phyloP scores from a whole-genome alignment of 1,140 invertebrate species.

The Aricia agestis region DNA sequence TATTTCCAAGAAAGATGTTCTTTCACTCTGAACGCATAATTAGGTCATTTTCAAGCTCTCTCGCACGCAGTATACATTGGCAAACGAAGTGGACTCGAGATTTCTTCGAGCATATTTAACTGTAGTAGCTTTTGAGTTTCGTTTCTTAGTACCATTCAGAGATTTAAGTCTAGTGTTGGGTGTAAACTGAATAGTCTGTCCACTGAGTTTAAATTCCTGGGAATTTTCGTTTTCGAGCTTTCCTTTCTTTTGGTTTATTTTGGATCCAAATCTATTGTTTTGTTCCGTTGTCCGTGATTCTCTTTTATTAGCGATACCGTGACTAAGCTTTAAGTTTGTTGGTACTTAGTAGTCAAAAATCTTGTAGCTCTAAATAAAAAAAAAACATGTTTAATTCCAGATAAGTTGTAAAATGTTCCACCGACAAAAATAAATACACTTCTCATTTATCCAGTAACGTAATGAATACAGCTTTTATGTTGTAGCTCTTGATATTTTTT shows the following conservation, averaged over 20 bases:
- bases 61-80: background rate
- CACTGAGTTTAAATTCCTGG: too few relatives aligned
- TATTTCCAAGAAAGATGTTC: background rate
- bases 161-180: background rate
- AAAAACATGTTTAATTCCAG: background rate
- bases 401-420: background rate
- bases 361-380: too few relatives aligned
- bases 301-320: too few relatives aligned
- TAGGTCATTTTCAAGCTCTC: constrained; percentile 1
- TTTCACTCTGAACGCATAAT: background rate
- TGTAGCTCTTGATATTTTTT: constrained; percentile 6
- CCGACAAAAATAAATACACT: background rate
- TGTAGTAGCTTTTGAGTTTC: background rate
- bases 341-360: too few relatives aligned
- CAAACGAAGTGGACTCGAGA: background rate
- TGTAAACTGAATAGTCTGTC: too few relatives aligned
- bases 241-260: too few relatives aligned
- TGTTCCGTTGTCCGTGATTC: too few relatives aligned
- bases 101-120: background rate
- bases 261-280: too few relatives aligned
- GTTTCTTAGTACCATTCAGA: background rate
- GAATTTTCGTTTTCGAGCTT: too few relatives aligned
- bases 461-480: constrained; percentile 9
- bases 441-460: background rate
- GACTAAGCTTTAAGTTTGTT: too few relatives aligned